Base-by-base conservation (phyloP, 2,797 vertebrate genomes). In the Cuculus canorus region DNA sequence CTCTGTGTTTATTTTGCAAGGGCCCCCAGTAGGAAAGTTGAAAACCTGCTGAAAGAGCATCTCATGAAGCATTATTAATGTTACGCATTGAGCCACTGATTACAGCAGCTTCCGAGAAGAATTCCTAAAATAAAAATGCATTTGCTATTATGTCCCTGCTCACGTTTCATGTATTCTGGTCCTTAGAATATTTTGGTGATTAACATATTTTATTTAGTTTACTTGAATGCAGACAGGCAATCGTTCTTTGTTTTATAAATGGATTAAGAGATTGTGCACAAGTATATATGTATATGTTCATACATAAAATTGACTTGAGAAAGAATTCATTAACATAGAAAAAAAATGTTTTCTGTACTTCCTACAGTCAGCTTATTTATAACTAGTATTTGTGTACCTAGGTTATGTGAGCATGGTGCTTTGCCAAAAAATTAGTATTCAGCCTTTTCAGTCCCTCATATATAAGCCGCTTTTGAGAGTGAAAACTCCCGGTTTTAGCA, bases 1-100 rank as follows among this genome's bases (percentile, higher is more conserved):
- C 64, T 96, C 95, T 84, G 60, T 71, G 93, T 96, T 85, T 7
- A 91, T 72, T 82, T 92, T 89, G 33, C 65, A 93, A 73, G 81
- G 35, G 83, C 70, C 59, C 83, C 41, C 69, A 85, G 73, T 76
- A 93, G 57, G 54, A 94, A 96, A 88, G 79, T 48, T 91, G 63
- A 94, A 96, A 97, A 96, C 93, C 90, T 92, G 72, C 81, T 92
- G 92, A 92, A 96, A 95, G 80, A 86, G 71, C 19, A 27, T 82
- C 82, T 93, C 72, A 86, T 82, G 77, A 93, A 82, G 60, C 70
- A 88, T 94, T 95, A 94, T 86, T 96, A 95, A 89, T 91, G 82
- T 90, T 95, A 86, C 86, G 28, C 53, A 73, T 70, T 93, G 92
- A 96, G 61, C 95, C 96, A 96, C 63, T 88, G 86, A 87, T 93